These are phyloP conservation scores for Pseudanteris insignis DNA, from an alignment of 2,888 invertebrate genomes.

Conservation along the genomic window DNA sequence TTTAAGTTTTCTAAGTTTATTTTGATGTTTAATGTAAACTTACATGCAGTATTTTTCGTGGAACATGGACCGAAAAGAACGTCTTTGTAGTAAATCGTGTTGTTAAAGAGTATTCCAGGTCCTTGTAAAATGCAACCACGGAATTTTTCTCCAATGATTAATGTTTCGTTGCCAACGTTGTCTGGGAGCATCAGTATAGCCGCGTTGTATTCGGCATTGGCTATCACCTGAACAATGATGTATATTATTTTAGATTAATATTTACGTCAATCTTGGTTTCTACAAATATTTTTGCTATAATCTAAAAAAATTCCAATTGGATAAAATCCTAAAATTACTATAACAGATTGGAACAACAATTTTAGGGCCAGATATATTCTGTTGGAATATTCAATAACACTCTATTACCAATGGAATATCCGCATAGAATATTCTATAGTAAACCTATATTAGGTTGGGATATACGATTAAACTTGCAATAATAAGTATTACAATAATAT, in stretches of 20 bases:
- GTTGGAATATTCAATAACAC: too few relatives aligned
- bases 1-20: too few relatives aligned
- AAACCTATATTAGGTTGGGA: too few relatives aligned
- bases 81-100: conserved; percentile 73
- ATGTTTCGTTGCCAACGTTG: conserved; percentile 76
- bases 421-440: too few relatives aligned
- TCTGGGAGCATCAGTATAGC: conserved; percentile 79
- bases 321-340: too few relatives aligned
- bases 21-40: conserved; percentile 54
- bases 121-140: conserved; percentile 87
- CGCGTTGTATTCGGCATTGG: conserved; percentile 81
- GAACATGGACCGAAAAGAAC: conserved; percentile 82
- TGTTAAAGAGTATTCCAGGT: conserved; percentile 81
- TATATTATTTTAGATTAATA: neutral
- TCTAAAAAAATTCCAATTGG: conserved; percentile 4
- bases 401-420: too few relatives aligned
- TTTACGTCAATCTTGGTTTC: too few relatives aligned
- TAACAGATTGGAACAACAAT: too few relatives aligned
- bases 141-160: conserved; percentile 83
- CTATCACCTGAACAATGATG: conserved; percentile 70
- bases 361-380: too few relatives aligned
- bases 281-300: too few relatives aligned
- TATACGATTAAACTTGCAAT: too few relatives aligned
- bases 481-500: too few relatives aligned
- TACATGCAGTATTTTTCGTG: conserved; percentile 77